Evolutionary conservation across 2,888 invertebrate genomes (phyloP).

Genomic region (Melanotus villosus): DNA sequence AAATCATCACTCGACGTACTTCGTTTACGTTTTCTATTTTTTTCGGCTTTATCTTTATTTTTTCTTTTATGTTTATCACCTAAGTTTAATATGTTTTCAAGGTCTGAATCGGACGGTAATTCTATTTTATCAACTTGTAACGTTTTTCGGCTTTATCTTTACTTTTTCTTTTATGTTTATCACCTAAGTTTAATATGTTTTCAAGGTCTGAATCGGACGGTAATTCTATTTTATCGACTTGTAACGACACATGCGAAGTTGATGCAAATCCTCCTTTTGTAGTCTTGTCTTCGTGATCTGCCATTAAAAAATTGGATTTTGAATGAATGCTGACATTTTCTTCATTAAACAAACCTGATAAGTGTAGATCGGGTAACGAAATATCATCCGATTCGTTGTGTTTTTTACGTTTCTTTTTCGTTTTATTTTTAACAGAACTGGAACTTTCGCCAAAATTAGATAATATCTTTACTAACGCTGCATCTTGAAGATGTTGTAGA

Average conservation of each 20-base stretch:
- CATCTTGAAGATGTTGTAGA: not conserved
- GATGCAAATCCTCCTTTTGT: not conserved
- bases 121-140: no score
- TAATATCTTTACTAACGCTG: not conserved
- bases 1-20: conserved; percentile 6
- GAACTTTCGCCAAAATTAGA: not conserved
- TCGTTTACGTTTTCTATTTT: not conserved
- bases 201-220: conserved; percentile 40
- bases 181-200: not conserved
- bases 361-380: conserved; percentile 8
- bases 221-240: conserved; percentile 1
- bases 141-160: no score
- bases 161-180: not conserved
- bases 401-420: not conserved
- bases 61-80: no score
- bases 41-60: not conserved
- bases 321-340: not conserved
- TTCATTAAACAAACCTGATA: not conserved
- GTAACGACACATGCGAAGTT: not conserved
- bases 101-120: no score
- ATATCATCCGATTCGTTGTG: not conserved
- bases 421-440: no score
- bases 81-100: no score
- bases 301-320: not conserved
- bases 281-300: conserved; percentile 23